These are phyloP conservation scores for Macrobrachium nipponense DNA, from an alignment of 1,140 invertebrate genomes.

Conservation along the genomic window DNA sequence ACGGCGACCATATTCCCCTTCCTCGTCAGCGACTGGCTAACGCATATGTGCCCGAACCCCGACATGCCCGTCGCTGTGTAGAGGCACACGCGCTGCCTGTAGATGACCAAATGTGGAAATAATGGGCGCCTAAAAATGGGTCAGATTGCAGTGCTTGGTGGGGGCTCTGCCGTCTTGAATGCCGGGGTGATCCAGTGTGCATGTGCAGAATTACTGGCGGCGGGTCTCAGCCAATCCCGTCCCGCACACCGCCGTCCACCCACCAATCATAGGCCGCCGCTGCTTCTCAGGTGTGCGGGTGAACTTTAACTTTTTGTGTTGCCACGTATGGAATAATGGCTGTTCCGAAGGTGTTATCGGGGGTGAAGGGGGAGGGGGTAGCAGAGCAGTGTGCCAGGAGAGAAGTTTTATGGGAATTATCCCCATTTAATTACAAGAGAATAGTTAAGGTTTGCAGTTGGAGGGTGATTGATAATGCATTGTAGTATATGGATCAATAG, in stretches of 20 bases:
- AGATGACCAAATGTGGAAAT: background rate
- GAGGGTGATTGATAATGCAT: too few relatives aligned
- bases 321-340: conserved; percentile 41
- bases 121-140: background rate
- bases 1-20: too few relatives aligned
- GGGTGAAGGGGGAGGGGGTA: too few relatives aligned
- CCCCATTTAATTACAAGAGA: too few relatives aligned
- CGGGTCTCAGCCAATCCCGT: conserved; percentile 36
- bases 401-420: conserved; percentile 30
- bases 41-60: too few relatives aligned
- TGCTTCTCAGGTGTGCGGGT: conserved; percentile 45
- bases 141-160: background rate
- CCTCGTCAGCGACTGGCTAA: too few relatives aligned
- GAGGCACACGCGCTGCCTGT: too few relatives aligned
- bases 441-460: too few relatives aligned
- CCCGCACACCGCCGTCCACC: background rate
- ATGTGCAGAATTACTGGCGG: conserved; percentile 47
- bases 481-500: too few relatives aligned
- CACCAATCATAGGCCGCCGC: conserved; percentile 22
- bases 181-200: conserved; percentile 26
- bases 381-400: background rate
- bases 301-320: conserved; percentile 27
- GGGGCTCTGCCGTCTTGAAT: conserved; percentile 32
- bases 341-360: background rate
- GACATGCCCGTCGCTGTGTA: too few relatives aligned